Evolutionary conservation across 2,113 vertebrate genomes (phyloP).

Genomic region (Notarius quadriscutis): DNA sequence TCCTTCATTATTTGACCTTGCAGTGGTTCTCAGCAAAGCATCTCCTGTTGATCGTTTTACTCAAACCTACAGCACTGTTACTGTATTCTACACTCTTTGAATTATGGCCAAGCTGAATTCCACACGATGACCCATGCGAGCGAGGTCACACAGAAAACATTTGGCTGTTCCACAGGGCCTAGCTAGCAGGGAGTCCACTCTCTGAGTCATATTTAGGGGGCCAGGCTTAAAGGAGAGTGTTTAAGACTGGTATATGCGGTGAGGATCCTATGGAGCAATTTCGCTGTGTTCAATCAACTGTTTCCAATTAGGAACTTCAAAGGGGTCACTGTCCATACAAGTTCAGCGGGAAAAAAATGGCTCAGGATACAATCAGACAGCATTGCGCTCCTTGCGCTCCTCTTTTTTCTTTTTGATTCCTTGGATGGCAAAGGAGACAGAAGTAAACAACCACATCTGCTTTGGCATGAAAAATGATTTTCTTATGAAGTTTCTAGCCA

Average conservation of each 20-base stretch:
- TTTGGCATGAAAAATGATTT: background rate
- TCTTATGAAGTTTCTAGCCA: background rate
- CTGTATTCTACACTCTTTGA: slow-evolving; percentile 45
- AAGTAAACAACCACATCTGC: background rate
- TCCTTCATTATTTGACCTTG: slow-evolving; percentile 21
- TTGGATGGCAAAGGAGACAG: background rate
- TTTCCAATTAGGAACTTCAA: slow-evolving; percentile 56
- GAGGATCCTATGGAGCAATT: slow-evolving; percentile 31
- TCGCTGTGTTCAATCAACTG: slow-evolving; percentile 46
- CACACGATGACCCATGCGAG: slow-evolving; percentile 55
- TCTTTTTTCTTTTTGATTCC: background rate
- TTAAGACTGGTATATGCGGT: slow-evolving; percentile 1
- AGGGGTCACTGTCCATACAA: slow-evolving; percentile 30
- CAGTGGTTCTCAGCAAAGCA: background rate
- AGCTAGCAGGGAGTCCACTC: slow-evolving; percentile 24
- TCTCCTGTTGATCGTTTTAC: background rate
- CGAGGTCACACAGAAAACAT: slow-evolving; percentile 48
- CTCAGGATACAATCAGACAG: slow-evolving; percentile 25
- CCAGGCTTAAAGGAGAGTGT: slow-evolving; percentile 4
- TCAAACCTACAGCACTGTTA: background rate
- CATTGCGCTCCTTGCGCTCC: background rate
- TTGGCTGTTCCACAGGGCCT: slow-evolving; percentile 57
- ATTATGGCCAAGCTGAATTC: slow-evolving; percentile 64
- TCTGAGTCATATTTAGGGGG: slow-evolving; percentile 50
- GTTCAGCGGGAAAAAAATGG: slow-evolving; percentile 14